Evolutionary conservation across 2,888 invertebrate species (phyloP), one percentile per base, ranked within the genome.

Genomic region (Nymphalis polychloros): DNA sequence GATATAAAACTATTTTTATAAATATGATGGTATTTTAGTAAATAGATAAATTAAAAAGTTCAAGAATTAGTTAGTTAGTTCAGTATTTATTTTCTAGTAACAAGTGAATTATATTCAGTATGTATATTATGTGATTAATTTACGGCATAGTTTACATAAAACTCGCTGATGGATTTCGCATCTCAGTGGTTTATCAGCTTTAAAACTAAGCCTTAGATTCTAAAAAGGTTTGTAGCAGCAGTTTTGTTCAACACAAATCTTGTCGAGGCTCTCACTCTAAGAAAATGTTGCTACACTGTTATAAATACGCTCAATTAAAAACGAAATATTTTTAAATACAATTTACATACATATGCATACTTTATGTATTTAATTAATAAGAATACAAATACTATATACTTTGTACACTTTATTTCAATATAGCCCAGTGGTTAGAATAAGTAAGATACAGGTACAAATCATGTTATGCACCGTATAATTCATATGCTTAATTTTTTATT

Each of bases 191-290:
- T 48, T 47, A 48, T 57, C 2, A 20, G n/a, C 47, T 64, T 55
- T 63, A 55, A 47, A 53, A 47, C 8, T n/a, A 64, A 48, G 48
- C 31, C 66, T 74, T 71, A 67, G 77, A 77, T 76, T 82, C 85
- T 82, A 80, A 84, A 84, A 84, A 83, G 84, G 85, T 77, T 74
- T 76, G 74, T 73, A 73, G 19, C 70, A 67, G 69, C 71, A 76
- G 80, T 79, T 80, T 81, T 82, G 79, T 73, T 64, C 63, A 72
- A 74, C 75, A 73, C 72, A 74, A 73, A 72, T 73, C 75, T 76
- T 63, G 71, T 73, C 63, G 49, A 31, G 60, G 48, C 48, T 64
- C 68, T 68, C 67, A 52, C 63, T 57, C 17, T 23, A 41, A 23
- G 48, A 50, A 59, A 50, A 64, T 23, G 13, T 19, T 31, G 57